Base-by-base conservation (phyloP, 1,140 invertebrate genomes). In the Drosophila micromelanica region DNA sequence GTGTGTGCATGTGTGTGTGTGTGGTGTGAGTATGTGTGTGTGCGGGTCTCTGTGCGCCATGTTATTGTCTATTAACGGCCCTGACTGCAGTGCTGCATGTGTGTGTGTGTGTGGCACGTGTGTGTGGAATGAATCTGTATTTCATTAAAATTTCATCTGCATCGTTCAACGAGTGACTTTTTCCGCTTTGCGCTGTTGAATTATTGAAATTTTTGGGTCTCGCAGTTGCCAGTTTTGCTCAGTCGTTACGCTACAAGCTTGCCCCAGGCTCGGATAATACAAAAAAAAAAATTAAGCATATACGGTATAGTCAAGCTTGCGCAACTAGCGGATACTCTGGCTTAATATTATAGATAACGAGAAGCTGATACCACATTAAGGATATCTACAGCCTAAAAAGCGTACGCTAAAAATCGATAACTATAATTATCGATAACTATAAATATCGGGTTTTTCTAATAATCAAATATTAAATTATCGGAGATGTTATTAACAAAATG, bases 81-180 rank as follows among this genome's bases (percentile, higher is more conserved):
- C 76, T 74, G 74, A 67, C 61, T 80, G 74, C 69, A 79, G 15
- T 52, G 38, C 27, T 65, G 9, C 54, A 11, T 64, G 9, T 57
- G 17, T 45, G 3, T 65, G n/a, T 65, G 23, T 48, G 27, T 60
- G 32, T 67, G 27, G 5, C 27, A 27, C 27, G 60, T 32, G 11
- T 70, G 52, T 48, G 30, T 60, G 46, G 45, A 76, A 84, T 89
- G 85, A 89, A 89, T 89, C 84, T 90, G 85, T 89, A 84, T 90
- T 89, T 85, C 84, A 89, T 89, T 89, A 89, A 89, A 89, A 90
- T 89, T 89, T 89, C 84, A 89, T 89, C 85, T 78, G 84, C 84
- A 89, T 90, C 84, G 85, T 84, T 89, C 84, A 89, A 90, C 84
- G 85, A 89, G 84, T 89, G 80, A 89, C 84, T 89, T 89, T 89